Base-by-base conservation (phyloP, 2,888 invertebrate species). In the Lomographa bimaculata region DNA sequence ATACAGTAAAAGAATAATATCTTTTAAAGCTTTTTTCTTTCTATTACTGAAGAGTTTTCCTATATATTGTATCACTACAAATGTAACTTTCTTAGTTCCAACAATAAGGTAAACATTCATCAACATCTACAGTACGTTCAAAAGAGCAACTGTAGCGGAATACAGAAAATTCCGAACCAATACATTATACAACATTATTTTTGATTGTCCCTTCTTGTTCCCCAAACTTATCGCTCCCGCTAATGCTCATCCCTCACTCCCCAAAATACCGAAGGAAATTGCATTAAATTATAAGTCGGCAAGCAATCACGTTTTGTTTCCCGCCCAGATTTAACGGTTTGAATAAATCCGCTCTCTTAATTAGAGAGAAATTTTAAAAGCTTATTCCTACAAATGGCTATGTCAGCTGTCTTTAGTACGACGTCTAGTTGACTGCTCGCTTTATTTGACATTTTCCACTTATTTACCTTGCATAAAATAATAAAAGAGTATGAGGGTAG, bases 241-340 rank as follows among this genome's bases (percentile, higher is more conserved):
- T 53, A 3, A 29, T 51, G 33, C 61, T 43, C 27, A 2, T 62
- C 12, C 37, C 60, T 69, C 50, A 45, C 10, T 44, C 68, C 70
- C 39, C 44, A 57, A 65, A 61, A 67, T 71, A 73, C 71, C 74
- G 71, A 71, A 76, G 79, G 72, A 79, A 83, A 86, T 86, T 85
- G 87, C 85, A 86, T 87, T 86, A 85, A 86, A 86, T 85, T 86
- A 86, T 87, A 89, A 89, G 84, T 85, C 84, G 78, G 68, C 79
- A 75, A 82, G 84, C 82, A 85, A 86, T 86, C 86, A 81, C 82
- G 83, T 86, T 86, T 86, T 86, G 85, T 86, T 84, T 84, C 77
- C 75, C 73, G 68, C 64, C 53, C 65, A 71, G 77, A 84, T 82
- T 83, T 84, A 85, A 86, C 84, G 81, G 85, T 82, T 79, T 80